Evolutionary conservation across 2,797 vertebrate species (phyloP).

Genomic region (Lophotriccus pileatus): DNA sequence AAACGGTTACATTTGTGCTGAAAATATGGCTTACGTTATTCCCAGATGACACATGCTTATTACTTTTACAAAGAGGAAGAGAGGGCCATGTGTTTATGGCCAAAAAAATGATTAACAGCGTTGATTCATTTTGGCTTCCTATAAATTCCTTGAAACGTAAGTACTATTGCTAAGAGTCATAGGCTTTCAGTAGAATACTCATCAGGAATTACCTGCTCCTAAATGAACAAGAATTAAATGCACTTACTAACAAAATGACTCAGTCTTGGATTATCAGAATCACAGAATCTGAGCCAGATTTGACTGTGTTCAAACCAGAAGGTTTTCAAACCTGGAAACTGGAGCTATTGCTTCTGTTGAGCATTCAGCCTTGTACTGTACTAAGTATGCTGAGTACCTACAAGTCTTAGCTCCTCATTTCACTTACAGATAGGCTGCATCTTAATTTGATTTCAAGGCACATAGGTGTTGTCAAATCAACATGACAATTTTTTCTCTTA

Average conservation of each 20-base stretch:
- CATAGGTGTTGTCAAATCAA: not conserved
- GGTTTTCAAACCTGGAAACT: not conserved
- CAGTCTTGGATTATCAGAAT: not conserved
- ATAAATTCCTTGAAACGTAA: not conserved
- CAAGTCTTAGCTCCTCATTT: not conserved
- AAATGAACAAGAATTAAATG: not conserved
- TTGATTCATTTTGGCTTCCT: not conserved
- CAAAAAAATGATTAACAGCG: not conserved
- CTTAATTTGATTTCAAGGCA: not conserved
- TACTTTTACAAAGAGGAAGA: not conserved
- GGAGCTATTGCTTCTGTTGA: not conserved
- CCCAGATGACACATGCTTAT: not conserved
- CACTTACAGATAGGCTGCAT: not conserved
- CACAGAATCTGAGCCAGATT: not conserved
- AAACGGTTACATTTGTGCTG: not conserved
- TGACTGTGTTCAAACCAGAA: not conserved
- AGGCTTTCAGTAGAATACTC: not conserved
- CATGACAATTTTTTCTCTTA: not conserved
- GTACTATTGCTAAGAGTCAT: not conserved
- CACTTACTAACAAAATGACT: not conserved
- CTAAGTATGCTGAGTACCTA: not conserved
- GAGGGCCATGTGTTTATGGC: not conserved
- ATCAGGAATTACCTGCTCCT: not conserved
- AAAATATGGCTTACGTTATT: not conserved
- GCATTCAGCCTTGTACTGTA: not conserved